A percentile compares a stretch with the other conserved stretches of the same genome.
These are phyloP conservation scores for Epistrophe grossulariae DNA, from an alignment of 2,888 invertebrate genomes.

Conservation along the genomic window DNA sequence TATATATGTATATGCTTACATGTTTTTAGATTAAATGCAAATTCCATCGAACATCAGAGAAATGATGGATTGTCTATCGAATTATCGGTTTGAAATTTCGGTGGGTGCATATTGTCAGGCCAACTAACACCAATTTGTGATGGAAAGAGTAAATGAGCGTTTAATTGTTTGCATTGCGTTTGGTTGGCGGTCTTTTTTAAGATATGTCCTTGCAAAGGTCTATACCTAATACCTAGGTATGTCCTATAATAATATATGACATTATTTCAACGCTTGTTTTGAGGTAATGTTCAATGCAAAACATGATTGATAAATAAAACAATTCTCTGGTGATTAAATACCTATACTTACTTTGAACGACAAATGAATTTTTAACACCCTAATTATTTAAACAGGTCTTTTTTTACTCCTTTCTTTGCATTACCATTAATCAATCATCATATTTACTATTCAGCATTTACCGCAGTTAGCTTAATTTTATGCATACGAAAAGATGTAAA, in stretches of 20 bases:
- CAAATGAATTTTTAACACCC: neutral
- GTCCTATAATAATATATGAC: too few relatives aligned
- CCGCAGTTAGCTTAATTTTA: too few relatives aligned
- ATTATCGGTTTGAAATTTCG: conserved; percentile 45
- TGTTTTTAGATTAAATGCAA: conserved; percentile 49
- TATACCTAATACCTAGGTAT: too few relatives aligned
- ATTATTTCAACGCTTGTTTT: too few relatives aligned
- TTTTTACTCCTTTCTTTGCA: neutral
- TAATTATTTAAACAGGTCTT: neutral
- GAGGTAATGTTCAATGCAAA: too few relatives aligned
- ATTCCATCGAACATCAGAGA: conserved; percentile 24
- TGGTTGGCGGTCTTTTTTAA: conserved; percentile 26
- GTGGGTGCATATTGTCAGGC: conserved; percentile 28
- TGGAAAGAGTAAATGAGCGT: conserved; percentile 60
- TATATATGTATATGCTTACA: neutral
- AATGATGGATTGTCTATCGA: conserved; percentile 49
- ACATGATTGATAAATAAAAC: too few relatives aligned
- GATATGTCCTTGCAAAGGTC: conserved; percentile 9
- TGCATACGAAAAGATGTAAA: too few relatives aligned
- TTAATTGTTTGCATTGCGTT: conserved; percentile 67
- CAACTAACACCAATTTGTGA: neutral
- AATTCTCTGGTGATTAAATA: neutral
- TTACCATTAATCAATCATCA: neutral
- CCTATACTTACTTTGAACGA: too few relatives aligned
- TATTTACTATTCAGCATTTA: too few relatives aligned